phyloP scores from a whole-genome alignment of 2,888 invertebrate species.

The Drosophila meridiana region DNA sequence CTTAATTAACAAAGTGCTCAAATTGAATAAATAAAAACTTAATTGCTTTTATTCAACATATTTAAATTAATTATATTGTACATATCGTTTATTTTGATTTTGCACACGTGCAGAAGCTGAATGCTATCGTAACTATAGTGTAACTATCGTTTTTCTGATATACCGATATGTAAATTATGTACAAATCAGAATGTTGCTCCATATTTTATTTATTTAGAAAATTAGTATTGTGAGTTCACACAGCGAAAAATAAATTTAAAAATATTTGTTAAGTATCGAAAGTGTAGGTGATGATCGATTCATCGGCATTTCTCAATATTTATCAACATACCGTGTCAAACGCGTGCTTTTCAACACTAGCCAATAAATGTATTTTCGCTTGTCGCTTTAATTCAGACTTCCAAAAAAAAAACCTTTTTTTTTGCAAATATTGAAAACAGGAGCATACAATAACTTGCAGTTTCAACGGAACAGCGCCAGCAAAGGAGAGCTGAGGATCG shows the following conservation, averaged over 20 bases:
- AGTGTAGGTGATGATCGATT: background rate
- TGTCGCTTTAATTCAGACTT: conserved; percentile 30
- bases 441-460: background rate
- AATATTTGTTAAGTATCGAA: background rate
- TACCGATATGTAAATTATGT: background rate
- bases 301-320: conserved; percentile 6
- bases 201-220: background rate
- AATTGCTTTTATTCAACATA: background rate
- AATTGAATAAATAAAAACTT: background rate
- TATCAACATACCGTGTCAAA: conserved; percentile 5
- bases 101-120: conserved; percentile 1
- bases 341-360: conserved; percentile 37
- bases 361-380: conserved; percentile 42
- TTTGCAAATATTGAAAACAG: background rate
- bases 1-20: background rate
- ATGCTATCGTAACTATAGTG: background rate
- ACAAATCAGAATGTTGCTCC: too few species aligned
- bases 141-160: background rate
- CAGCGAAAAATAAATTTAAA: background rate
- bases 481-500: background rate
- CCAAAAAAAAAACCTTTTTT: conserved; percentile 6
- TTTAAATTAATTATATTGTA: background rate
- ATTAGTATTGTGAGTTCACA: background rate
- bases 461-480: background rate
- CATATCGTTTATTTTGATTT: background rate